These are phyloP conservation scores for Tenodera sinensis DNA, from an alignment of 2,888 invertebrate genomes.

Conservation along the genomic window DNA sequence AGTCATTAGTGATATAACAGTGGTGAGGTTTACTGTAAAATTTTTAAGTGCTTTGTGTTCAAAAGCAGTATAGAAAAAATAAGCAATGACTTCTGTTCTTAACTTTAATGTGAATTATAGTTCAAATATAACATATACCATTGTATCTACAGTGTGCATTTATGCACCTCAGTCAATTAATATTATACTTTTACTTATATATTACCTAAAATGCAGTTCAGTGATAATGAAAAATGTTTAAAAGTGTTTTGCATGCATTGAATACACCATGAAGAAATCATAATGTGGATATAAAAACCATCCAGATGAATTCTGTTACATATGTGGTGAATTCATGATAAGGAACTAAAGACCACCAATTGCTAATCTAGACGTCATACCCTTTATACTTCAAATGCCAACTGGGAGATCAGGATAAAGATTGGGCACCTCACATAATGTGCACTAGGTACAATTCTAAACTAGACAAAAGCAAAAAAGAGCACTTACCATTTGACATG, in stretches of 20 bases:
- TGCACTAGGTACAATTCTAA: neutral
- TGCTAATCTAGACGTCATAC: neutral
- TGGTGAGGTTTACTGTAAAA: too few species aligned
- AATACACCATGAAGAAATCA: neutral
- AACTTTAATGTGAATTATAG: too few species aligned
- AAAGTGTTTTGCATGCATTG: neutral
- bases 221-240: neutral
- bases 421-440: neutral
- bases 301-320: neutral
- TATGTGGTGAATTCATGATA: too few species aligned
- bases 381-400: neutral
- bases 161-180: too few species aligned
- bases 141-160: too few species aligned
- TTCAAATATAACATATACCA: too few species aligned
- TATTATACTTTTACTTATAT: too few species aligned
- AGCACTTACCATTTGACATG: neutral
- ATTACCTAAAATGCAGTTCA: too few species aligned
- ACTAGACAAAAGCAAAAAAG: neutral
- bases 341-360: neutral
- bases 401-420: neutral
- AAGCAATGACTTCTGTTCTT: too few species aligned
- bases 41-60: too few species aligned
- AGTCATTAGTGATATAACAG: too few species aligned
- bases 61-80: too few species aligned
- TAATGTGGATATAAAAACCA: neutral